phyloP scores from a whole-genome alignment of 2,797 vertebrate species.

The Lacerta viridis region DNA sequence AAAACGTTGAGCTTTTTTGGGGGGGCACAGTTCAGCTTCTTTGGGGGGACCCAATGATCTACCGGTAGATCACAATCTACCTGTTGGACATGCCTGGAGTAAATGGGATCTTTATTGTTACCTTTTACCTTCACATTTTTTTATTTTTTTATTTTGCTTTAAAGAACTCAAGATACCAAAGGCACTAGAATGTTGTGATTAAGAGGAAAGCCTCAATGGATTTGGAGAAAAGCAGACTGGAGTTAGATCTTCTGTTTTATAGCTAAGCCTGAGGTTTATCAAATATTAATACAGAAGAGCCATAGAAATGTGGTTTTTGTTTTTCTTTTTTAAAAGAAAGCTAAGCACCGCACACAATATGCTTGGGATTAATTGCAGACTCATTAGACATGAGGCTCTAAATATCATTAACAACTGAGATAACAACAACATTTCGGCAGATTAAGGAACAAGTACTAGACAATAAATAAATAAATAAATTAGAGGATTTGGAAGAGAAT shows the following conservation, averaged over 20 bases:
- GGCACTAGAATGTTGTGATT: constrained; percentile 14
- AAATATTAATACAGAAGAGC: constrained; percentile 52
- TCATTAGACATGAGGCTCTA: constrained; percentile 40
- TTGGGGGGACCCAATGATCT: no score
- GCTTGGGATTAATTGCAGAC: constrained; percentile 7
- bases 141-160: neutral
- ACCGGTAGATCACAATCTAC: no score
- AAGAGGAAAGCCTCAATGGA: constrained; percentile 28
- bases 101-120: neutral
- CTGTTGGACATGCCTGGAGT: no score
- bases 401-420: constrained; percentile 47
- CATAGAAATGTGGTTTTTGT: constrained; percentile 43
- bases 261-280: constrained; percentile 40
- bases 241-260: constrained; percentile 34
- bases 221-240: constrained; percentile 37
- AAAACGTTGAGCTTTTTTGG: no score
- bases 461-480: neutral
- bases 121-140: neutral
- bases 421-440: constrained; percentile 11
- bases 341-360: constrained; percentile 37
- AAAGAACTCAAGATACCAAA: neutral
- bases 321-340: constrained; percentile 27
- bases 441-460: neutral
- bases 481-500: constrained; percentile 8
- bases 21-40: no score